Base-by-base conservation (phyloP, 2,888 invertebrate genomes). In the Hemistola chrysoprasaria region DNA sequence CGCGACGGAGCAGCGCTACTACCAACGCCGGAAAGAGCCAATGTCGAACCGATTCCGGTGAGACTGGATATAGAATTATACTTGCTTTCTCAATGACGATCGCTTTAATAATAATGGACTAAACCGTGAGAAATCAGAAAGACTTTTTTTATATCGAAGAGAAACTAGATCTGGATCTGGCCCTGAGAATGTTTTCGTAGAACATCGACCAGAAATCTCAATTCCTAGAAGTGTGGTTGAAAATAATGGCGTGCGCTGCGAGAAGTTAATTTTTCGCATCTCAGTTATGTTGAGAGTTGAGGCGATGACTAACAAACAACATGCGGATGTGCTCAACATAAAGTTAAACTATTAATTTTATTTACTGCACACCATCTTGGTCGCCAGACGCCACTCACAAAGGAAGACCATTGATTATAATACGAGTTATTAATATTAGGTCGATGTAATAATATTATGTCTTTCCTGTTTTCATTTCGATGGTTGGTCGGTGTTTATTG, bases 11-110 rank as follows among this genome's bases (percentile, higher is more conserved):
- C 16, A 16, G 16, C 16, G 16, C 16, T 4, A 16, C 28, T 37
- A n/a, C n/a, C n/a, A n/a, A n/a, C n/a, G 57, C 62, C 54, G 75
- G 80, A 77, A 82, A 79, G 74, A 75, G 71, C 59, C 57, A 71
- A 63, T 58, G 55, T 59, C 55, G 62, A 56, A 62, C 54, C 53
- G 55, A 68, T 66, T 68, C 71, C 65, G 68, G 60, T 59, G 45
- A 53, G 58, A 68, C 71, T 65, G 61, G 64, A 60, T 66, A 56
- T 50, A 51, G 60, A 68, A 75, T 20, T 20, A 42, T 38, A 33
- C 38, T 43, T 43, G 34, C 43, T 78, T 79, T 78, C 78, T 73
- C 71, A 58, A 60, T 64, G 59, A 57, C 53, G 56, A 65, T 58
- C 60, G 64, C 47, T 51, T 53, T 50, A 49, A 57, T 64, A 49